These are phyloP conservation scores for Ceratosolen fusciceps DNA, from an alignment of 1,140 invertebrate genomes.

Conservation along the genomic window DNA sequence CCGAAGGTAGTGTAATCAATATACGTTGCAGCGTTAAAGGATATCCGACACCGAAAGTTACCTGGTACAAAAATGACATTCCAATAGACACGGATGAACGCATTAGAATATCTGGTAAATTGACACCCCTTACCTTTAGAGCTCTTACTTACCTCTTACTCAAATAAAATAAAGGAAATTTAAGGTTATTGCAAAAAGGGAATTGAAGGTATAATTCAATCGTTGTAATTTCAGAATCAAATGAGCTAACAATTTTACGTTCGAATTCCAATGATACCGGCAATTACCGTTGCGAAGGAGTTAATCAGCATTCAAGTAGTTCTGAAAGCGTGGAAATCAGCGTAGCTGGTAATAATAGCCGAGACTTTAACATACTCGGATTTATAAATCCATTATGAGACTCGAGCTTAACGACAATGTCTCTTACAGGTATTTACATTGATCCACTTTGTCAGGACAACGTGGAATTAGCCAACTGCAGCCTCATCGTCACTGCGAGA, in stretches of 20 bases:
- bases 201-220: not conserved
- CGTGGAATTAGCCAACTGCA: slow-evolving; percentile 90
- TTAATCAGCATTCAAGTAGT: slow-evolving; percentile 78
- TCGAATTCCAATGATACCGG: slow-evolving; percentile 80
- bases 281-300: slow-evolving; percentile 83
- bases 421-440: slow-evolving; percentile 77
- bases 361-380: not conserved
- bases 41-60: slow-evolving; percentile 80
- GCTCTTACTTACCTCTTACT: too few relatives aligned
- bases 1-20: slow-evolving; percentile 77
- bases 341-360: slow-evolving; percentile 77
- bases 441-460: slow-evolving; percentile 88
- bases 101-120: slow-evolving; percentile 76
- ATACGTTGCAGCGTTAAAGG: slow-evolving; percentile 84
- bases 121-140: not conserved
- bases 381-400: not conserved
- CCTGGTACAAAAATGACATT: slow-evolving; percentile 84
- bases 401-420: not conserved
- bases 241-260: slow-evolving; percentile 78
- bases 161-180: too few relatives aligned
- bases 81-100: slow-evolving; percentile 71
- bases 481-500: slow-evolving; percentile 84
- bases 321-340: slow-evolving; percentile 76
- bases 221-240: slow-evolving; percentile 72
- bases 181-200: too few relatives aligned